Conservation (phyloP, 2,113 vertebrate genomes). For the Anolis sagrei region DNA sequence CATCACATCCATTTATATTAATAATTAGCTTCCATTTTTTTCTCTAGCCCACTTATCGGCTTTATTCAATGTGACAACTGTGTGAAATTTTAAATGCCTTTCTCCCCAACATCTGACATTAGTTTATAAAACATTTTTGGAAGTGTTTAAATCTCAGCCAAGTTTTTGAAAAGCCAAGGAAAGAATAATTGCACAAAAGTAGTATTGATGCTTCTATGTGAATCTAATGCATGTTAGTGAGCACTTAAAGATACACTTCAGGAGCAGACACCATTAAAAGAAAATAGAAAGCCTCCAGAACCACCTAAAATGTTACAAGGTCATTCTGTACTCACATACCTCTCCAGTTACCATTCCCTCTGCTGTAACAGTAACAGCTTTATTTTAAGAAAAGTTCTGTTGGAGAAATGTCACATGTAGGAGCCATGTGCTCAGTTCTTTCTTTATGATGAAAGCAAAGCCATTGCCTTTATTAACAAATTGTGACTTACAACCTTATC, state of each 20-base stretch:
- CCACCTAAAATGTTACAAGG: conserved; percentile 18
- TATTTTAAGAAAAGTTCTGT: conserved; percentile 27
- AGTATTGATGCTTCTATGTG: not conserved
- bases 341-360: not conserved
- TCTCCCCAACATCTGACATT: conserved; percentile 20
- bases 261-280: not conserved
- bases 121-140: conserved; percentile 1
- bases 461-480: conserved; percentile 18
- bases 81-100: conserved; percentile 1
- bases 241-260: not conserved
- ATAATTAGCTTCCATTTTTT: conserved; percentile 9
- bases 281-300: not conserved
- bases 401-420: not conserved
- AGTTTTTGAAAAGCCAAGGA: conserved; percentile 13
- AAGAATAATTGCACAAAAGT: conserved; percentile 24
- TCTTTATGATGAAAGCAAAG: not conserved
- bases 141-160: not conserved
- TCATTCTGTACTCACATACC: not conserved
- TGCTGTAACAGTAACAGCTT: conserved; percentile 4
- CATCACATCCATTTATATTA: conserved; percentile 25
- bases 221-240: conserved; percentile 5
- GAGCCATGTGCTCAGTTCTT: not conserved
- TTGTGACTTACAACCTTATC: not conserved
- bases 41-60: conserved; percentile 19
- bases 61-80: conserved; percentile 33